Evolutionary conservation across 2,888 invertebrate genomes (phyloP).

Genomic region (Aphidoletes aphidimyza): DNA sequence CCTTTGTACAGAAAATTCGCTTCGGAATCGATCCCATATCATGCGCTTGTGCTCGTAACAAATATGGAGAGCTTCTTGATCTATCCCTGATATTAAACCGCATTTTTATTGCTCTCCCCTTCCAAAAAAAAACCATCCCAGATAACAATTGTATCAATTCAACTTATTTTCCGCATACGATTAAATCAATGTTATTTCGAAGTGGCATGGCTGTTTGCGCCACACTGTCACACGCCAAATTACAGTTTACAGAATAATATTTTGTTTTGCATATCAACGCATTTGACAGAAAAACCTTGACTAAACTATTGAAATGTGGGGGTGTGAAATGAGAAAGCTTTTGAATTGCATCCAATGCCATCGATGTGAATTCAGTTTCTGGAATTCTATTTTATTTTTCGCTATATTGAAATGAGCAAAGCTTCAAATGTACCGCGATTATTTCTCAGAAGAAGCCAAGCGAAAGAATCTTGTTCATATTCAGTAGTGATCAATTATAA

Average conservation of each 20-base stretch:
- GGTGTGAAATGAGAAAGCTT: too few species aligned
- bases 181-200: background rate
- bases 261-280: background rate
- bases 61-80: background rate
- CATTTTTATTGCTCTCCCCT: slow-evolving; percentile 8
- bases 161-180: slow-evolving; percentile 2
- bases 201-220: background rate
- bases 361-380: too few species aligned
- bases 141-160: background rate
- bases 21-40: background rate
- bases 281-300: too few species aligned
- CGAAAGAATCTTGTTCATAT: too few species aligned
- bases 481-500: too few species aligned
- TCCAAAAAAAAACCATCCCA: background rate
- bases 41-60: background rate
- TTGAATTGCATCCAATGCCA: too few species aligned
- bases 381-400: too few species aligned
- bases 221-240: background rate
- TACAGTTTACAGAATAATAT: background rate
- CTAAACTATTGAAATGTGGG: too few species aligned
- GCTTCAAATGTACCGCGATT: too few species aligned
- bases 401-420: too few species aligned
- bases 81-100: background rate
- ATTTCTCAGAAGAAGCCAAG: too few species aligned
- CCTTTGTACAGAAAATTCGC: background rate